These are phyloP conservation scores for Sepiola atlantica DNA, from an alignment of 2,888 invertebrate species.

Conservation along the genomic window DNA sequence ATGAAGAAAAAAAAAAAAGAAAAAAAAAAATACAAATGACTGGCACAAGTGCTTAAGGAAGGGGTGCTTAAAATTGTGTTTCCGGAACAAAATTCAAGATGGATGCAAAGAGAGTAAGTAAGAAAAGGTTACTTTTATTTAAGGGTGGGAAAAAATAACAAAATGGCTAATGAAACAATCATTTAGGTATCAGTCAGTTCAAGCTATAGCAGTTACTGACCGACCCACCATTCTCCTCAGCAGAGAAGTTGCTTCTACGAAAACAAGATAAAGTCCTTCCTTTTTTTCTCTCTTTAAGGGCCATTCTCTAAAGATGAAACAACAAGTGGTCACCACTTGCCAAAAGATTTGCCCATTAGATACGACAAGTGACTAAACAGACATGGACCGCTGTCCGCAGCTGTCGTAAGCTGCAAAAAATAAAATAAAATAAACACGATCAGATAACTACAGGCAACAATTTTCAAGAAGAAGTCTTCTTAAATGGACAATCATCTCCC, in stretches of 20 bases:
- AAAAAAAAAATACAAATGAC: background rate
- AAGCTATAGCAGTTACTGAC: background rate
- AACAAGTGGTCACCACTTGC: background rate
- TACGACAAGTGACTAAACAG: background rate
- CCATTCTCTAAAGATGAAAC: constrained; percentile 6
- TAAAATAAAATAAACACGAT: background rate
- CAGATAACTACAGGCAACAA: background rate
- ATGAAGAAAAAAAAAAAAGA: background rate
- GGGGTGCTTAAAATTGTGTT: background rate
- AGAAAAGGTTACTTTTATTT: background rate
- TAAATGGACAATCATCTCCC: background rate
- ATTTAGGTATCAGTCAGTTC: background rate
- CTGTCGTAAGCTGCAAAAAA: background rate
- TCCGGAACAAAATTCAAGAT: background rate
- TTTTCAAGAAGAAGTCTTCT: background rate
- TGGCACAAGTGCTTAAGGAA: background rate
- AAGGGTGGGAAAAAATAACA: background rate
- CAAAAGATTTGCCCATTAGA: background rate
- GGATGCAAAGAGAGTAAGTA: background rate
- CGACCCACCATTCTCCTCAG: background rate
- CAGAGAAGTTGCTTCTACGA: background rate
- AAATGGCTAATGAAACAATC: background rate
- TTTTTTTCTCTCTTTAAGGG: background rate
- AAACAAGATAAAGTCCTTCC: background rate
- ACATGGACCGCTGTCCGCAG: background rate